Evolutionary conservation across 2,113 vertebrate genomes (phyloP).

Genomic region (Antechinus stuartii): DNA sequence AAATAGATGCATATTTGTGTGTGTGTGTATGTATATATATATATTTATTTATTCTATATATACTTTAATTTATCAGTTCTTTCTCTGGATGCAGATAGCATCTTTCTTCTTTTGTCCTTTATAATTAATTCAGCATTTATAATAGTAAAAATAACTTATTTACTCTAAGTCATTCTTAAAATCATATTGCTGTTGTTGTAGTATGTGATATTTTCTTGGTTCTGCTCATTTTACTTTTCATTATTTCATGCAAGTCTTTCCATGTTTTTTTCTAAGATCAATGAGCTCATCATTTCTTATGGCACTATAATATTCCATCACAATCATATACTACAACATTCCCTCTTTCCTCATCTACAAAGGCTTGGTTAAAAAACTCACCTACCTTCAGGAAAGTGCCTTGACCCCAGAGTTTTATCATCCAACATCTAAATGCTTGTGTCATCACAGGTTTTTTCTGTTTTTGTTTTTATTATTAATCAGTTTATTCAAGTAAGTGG

Average conservation of each 20-base stretch:
- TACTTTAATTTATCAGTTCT: background rate
- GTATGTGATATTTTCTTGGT: background rate
- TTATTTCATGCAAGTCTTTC: background rate
- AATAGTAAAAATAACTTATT: no score
- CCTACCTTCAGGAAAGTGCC: background rate
- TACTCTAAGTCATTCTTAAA: background rate
- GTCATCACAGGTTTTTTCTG: background rate
- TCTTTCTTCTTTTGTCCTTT: no score
- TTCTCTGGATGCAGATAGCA: background rate
- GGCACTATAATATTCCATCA: background rate
- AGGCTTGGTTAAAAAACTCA: background rate
- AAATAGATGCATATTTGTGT: no score
- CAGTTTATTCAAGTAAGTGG: background rate
- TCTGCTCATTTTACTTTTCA: background rate
- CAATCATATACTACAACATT: background rate
- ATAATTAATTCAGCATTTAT: no score
- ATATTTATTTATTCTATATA: no score
- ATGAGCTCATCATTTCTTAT: background rate
- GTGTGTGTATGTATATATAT: no score
- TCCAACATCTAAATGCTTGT: constrained; percentile 1
- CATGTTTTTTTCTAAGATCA: constrained; percentile 23
- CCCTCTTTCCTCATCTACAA: background rate
- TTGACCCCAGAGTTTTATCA: background rate
- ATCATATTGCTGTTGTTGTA: background rate
- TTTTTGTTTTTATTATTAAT: background rate